Conservation (phyloP, 2,797 vertebrate species). For the Lacerta agilis region DNA sequence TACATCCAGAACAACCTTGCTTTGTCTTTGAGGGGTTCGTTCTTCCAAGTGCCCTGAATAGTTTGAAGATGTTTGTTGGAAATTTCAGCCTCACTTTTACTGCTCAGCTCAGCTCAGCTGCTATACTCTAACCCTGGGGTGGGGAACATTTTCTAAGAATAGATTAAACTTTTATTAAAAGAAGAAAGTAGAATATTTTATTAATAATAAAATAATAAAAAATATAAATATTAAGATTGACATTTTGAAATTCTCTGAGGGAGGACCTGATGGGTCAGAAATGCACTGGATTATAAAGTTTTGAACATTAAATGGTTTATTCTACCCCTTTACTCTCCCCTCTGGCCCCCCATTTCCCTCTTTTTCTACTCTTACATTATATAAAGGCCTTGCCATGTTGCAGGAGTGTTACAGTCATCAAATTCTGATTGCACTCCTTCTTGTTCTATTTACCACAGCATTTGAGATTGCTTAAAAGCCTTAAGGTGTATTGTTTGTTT, state of each 20-base stretch:
- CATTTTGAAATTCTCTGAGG: no score
- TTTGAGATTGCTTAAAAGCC: not conserved
- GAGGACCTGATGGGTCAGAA: no score
- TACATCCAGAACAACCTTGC: not conserved
- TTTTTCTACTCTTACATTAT: no score
- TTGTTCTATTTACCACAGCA: not conserved
- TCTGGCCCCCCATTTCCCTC: no score
- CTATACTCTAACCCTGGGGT: not conserved
- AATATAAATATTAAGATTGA: no score
- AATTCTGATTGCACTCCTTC: not conserved
- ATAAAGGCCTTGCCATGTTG: not conserved
- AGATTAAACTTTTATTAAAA: no score
- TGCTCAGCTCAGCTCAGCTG: not conserved
- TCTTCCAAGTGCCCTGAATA: accelerated
- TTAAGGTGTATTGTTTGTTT: no score
- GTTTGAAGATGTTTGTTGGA: not conserved
- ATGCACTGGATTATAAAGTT: no score
- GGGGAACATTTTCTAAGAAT: not conserved
- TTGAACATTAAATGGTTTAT: no score
- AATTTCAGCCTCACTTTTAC: not conserved
- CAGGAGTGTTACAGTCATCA: not conserved
- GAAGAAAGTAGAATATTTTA: no score
- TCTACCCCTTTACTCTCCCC: no score
- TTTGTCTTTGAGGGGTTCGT: not conserved
- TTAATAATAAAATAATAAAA: no score